phyloP scores from a whole-genome alignment of 2,888 invertebrate genomes.

The Pristionchus arcanus region DNA sequence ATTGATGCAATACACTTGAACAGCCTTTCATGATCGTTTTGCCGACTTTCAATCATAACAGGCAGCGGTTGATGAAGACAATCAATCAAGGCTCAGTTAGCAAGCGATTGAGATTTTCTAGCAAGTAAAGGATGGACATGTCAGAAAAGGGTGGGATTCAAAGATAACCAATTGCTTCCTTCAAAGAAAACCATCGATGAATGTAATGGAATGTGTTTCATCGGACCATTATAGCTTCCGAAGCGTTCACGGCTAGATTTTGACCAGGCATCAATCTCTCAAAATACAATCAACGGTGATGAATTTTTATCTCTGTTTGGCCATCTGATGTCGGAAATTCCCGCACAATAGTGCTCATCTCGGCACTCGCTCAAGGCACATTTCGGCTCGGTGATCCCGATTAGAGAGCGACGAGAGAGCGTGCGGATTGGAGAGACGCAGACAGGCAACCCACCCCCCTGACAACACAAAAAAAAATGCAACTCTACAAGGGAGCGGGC shows the following conservation, averaged over 20 bases:
- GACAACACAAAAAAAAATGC: neutral
- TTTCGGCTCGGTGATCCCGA: neutral
- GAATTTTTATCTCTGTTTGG: no score
- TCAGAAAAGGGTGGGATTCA: no score
- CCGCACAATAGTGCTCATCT: conserved; percentile 7
- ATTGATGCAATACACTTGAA: neutral
- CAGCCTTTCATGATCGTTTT: neutral
- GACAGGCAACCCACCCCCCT: neutral
- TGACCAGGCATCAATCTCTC: no score
- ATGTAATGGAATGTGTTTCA: neutral
- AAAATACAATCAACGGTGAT: no score
- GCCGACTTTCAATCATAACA: conserved; percentile 4
- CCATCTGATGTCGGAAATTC: no score
- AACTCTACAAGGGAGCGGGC: neutral
- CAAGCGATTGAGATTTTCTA: neutral
- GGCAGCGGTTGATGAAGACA: neutral
- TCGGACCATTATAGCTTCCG: neutral
- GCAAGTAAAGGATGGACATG: no score
- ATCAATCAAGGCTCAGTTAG: neutral
- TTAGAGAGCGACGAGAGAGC: neutral
- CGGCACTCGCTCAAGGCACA: neutral
- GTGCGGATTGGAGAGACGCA: neutral
- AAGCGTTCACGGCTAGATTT: neutral
- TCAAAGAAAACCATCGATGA: no score
- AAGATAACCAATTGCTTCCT: no score